A percentile compares a stretch with the other conserved stretches of the same genome.
These are phyloP conservation scores for Equus quagga DNA, from an alignment of 2,113 vertebrate species.

Conservation along the genomic window DNA sequence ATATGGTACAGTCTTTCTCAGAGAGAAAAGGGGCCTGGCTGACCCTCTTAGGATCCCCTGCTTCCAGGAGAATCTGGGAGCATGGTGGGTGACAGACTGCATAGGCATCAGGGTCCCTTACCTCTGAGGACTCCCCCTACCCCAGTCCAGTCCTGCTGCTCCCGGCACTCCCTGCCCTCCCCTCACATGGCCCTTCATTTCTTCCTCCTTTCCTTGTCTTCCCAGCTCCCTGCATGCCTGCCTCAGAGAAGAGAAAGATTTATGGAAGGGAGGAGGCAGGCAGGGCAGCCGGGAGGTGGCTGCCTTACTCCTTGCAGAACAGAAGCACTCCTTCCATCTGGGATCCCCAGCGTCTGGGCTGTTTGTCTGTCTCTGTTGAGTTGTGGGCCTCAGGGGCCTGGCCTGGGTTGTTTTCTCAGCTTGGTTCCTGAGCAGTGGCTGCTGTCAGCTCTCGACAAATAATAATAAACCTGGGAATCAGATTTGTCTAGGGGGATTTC, in stretches of 20 bases:
- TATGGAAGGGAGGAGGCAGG: neutral
- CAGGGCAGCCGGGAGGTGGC: neutral
- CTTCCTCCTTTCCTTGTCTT: neutral
- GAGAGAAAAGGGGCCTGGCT: neutral
- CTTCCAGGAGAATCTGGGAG: neutral
- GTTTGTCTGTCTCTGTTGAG: conserved; percentile 64
- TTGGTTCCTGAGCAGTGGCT: conserved; percentile 47
- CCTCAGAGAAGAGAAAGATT: neutral
- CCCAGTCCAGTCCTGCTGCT: neutral
- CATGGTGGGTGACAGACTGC: rapidly evolving
- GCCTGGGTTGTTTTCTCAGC: conserved; percentile 73
- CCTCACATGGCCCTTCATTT: neutral
- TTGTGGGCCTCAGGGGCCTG: conserved; percentile 63
- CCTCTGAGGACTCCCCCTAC: neutral
- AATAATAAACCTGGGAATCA: conserved; percentile 79
- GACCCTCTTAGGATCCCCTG: neutral
- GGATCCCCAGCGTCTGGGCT: conserved; percentile 36
- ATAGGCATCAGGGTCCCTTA: neutral
- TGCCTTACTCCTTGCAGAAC: neutral
- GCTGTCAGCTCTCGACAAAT: conserved; percentile 74
- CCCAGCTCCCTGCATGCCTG: neutral
- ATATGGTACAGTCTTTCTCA: neutral
- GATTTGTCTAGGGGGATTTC: conserved; percentile 67
- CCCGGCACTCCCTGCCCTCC: neutral
- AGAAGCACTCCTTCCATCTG: neutral